Evolutionary conservation across 2,113 vertebrate species (phyloP).

Genomic region (Pteronura brasiliensis): DNA sequence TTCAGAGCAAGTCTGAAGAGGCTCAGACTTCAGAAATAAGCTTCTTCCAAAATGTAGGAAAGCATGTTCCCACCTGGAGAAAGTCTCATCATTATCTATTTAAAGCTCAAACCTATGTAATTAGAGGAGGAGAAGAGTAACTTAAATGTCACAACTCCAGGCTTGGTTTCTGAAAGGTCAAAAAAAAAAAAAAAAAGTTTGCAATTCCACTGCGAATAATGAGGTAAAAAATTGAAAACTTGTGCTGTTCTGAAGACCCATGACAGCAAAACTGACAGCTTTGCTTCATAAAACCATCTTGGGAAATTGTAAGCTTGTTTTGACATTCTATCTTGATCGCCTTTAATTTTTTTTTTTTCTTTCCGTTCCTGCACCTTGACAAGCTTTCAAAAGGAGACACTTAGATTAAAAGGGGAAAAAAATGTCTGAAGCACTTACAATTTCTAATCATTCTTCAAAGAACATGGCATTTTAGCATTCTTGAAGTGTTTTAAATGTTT

Average conservation of each 20-base stretch:
- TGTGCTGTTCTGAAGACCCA: background rate
- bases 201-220: background rate
- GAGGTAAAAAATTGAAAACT: background rate
- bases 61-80: background rate
- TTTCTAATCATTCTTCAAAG: slow-evolving; percentile 66
- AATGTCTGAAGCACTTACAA: slow-evolving; percentile 55
- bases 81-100: background rate
- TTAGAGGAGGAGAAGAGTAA: background rate
- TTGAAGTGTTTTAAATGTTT: slow-evolving; percentile 67
- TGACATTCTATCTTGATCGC: slow-evolving; percentile 68
- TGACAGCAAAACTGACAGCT: slow-evolving; percentile 62
- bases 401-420: slow-evolving; percentile 51
- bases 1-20: background rate
- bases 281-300: slow-evolving; percentile 58
- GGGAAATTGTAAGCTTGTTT: slow-evolving; percentile 66
- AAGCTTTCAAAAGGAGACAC: slow-evolving; percentile 71
- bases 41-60: background rate
- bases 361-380: slow-evolving; percentile 12
- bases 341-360: slow-evolving; percentile 32
- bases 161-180: slow-evolving; percentile 33
- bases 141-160: slow-evolving; percentile 26
- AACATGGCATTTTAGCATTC: slow-evolving; percentile 66
- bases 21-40: background rate
- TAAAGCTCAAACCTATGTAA: background rate
- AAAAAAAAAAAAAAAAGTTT: background rate